phyloP scores from a whole-genome alignment of 2,888 invertebrate genomes.

The Xanthia icteritia region DNA sequence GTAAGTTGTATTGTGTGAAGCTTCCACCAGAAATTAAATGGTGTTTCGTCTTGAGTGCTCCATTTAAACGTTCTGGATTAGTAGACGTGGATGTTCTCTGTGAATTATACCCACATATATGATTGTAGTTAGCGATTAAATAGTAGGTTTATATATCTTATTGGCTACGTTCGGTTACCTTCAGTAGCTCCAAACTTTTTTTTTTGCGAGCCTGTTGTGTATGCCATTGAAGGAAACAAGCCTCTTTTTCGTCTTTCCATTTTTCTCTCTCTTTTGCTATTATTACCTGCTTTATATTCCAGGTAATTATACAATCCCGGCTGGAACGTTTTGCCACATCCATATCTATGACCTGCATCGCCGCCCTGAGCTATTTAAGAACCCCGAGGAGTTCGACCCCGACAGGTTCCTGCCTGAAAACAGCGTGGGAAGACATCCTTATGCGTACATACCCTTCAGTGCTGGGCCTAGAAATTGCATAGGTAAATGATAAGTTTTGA shows the following conservation, averaged over 20 bases:
- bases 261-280: too few relatives aligned
- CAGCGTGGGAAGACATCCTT: slow-evolving; percentile 90
- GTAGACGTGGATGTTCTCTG: too few relatives aligned
- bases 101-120: too few relatives aligned
- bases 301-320: slow-evolving; percentile 89
- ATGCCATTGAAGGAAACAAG: too few relatives aligned
- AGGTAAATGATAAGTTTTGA: slow-evolving; percentile 56
- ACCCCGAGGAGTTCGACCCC: slow-evolving; percentile 92
- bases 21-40: not conserved
- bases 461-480: slow-evolving; percentile 93
- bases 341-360: slow-evolving; percentile 92
- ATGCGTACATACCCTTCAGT: slow-evolving; percentile 92
- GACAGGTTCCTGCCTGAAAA: slow-evolving; percentile 92
- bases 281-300: slow-evolving; percentile 3
- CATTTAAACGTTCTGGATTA: too few relatives aligned
- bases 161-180: too few relatives aligned
- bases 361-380: slow-evolving; percentile 91
- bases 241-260: too few relatives aligned
- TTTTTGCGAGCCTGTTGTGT: too few relatives aligned
- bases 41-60: not conserved
- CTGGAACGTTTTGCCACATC: slow-evolving; percentile 87
- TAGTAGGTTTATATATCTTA: too few relatives aligned
- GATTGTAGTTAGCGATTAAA: too few relatives aligned
- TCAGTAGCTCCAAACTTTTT: too few relatives aligned
- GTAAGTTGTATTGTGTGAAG: slow-evolving; percentile 76